A percentile compares a stretch with the other conserved stretches of the same genome.
Conservation (phyloP, 2,797 vertebrate genomes). For the Clarias laeviceps region DNA sequence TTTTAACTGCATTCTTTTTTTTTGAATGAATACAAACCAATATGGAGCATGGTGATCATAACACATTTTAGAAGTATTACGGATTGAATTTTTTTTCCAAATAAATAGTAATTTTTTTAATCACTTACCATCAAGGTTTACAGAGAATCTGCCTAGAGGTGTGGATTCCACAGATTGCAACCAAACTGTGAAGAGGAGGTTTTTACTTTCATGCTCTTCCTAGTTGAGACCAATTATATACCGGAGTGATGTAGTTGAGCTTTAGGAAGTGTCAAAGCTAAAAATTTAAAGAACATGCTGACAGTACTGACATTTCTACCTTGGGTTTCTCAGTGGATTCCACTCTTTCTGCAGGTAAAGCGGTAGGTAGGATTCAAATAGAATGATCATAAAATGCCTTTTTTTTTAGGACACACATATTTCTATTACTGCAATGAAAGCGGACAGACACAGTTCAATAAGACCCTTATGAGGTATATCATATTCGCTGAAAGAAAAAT, state of each 20-base stretch:
- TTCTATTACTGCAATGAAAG: not conserved
- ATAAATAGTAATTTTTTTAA: not conserved
- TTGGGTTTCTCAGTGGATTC: slow-evolving; percentile 1
- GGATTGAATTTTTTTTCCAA: not conserved
- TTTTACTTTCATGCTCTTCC: slow-evolving; percentile 1
- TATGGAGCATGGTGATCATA: too few species aligned
- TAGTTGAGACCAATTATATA: not conserved
- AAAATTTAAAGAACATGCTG: not conserved
- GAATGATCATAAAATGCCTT: not conserved
- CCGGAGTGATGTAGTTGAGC: not conserved
- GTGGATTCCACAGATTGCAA: not conserved
- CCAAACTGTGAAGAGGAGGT: not conserved
- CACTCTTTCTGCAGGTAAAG: not conserved
- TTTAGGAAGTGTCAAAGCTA: not conserved
- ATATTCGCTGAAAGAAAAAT: not conserved
- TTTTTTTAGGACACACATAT: not conserved
- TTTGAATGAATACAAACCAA: not conserved
- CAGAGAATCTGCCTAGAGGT: not conserved
- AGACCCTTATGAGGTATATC: not conserved
- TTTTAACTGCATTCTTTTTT: not conserved
- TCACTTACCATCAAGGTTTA: too few species aligned
- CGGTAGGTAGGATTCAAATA: not conserved
- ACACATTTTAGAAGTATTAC: too few species aligned
- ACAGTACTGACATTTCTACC: not conserved
- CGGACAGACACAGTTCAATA: not conserved